Evolutionary conservation across 2,113 vertebrate genomes (phyloP).

Genomic region (Phyllostomus hastatus): DNA sequence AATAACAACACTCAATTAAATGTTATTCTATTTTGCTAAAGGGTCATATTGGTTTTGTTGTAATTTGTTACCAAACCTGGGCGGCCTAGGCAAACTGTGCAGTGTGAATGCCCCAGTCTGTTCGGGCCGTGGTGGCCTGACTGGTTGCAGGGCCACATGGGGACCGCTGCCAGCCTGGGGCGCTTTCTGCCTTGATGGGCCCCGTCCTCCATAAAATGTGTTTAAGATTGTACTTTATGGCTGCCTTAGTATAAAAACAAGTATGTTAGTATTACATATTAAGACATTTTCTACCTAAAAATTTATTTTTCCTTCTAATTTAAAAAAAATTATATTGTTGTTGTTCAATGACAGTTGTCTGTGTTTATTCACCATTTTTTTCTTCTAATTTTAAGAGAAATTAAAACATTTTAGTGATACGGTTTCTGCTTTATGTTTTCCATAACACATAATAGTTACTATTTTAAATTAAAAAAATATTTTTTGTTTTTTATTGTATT

Average conservation of each 20-base stretch:
- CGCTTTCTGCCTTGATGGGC: neutral
- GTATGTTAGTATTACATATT: neutral
- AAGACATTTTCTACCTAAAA: neutral
- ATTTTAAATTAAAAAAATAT: too few relatives aligned
- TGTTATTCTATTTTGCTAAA: neutral
- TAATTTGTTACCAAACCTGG: neutral
- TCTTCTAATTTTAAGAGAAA: constrained; percentile 14
- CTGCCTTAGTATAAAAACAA: neutral
- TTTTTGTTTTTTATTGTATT: too few relatives aligned
- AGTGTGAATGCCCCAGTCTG: neutral
- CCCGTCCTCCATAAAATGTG: neutral
- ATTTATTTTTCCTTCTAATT: neutral
- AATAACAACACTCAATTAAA: constrained; percentile 7
- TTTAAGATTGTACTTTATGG: neutral
- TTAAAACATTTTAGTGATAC: neutral
- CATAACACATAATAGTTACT: neutral
- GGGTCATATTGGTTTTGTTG: neutral
- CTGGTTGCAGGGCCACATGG: neutral
- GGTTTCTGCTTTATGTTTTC: neutral
- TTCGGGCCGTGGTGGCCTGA: neutral
- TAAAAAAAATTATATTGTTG: neutral
- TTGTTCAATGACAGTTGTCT: too few relatives aligned
- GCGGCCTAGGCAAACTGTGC: neutral
- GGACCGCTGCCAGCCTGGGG: neutral
- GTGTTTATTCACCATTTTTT: neutral